Conservation (phyloP, 64 coral and sea anemone genomes). For the Montipora sp. region DNA sequence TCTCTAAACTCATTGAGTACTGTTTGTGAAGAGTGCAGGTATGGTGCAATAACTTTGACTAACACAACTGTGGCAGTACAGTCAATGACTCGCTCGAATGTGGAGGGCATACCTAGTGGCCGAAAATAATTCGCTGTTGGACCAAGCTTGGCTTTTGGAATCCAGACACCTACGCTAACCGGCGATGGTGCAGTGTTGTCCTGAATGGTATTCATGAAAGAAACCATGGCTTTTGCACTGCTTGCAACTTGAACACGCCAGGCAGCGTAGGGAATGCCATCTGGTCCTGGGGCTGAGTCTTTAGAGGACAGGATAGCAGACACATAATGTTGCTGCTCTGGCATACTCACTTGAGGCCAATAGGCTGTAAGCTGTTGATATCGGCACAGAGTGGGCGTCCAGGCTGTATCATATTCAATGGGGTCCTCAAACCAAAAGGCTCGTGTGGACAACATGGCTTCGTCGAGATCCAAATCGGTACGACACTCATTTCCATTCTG, state of each 20-base stretch:
- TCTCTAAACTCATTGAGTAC: not conserved
- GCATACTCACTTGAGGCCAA: not conserved
- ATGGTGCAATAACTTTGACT: not conserved
- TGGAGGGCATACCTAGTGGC: not conserved
- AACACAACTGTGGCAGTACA: not conserved
- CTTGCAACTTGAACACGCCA: not conserved
- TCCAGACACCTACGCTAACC: not conserved
- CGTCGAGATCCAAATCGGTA: not conserved
- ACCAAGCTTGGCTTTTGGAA: not conserved
- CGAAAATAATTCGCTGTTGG: too few relatives aligned
- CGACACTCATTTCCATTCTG: not conserved
- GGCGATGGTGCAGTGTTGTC: not conserved
- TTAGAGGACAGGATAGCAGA: not conserved
- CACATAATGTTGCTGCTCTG: not conserved
- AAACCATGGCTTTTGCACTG: not conserved
- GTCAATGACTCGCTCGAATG: not conserved
- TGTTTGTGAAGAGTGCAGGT: not conserved
- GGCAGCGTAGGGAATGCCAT: not conserved
- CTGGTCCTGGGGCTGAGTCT: not conserved
- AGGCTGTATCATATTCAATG: not conserved
- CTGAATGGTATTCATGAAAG: not conserved
- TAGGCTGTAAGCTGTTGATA: not conserved
- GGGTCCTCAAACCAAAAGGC: conserved; percentile 1
- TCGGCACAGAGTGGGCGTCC: not conserved
- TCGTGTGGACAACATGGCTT: conserved; percentile 4